Percentiles rank a stretch among this genome's conserved stretches.
Conservation (phyloP, 1,140 invertebrate genomes). For the Lepidotrigona ventralis region DNA sequence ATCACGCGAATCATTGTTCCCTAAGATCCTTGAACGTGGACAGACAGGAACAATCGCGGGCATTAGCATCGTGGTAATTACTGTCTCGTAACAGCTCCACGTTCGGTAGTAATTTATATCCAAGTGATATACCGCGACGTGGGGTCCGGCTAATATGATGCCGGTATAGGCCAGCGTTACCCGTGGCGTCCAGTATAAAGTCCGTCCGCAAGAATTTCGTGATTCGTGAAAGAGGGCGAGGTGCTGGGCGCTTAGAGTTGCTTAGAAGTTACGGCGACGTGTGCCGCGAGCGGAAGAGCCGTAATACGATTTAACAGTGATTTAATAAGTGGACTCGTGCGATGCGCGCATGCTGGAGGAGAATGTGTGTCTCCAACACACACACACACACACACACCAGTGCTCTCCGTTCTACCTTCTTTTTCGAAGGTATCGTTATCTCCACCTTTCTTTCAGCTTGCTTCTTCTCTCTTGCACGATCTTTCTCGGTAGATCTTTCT, state of each 20-base stretch:
- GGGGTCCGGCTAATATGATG: slow-evolving; percentile 45
- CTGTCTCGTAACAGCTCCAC: slow-evolving; percentile 33
- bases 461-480: slow-evolving; percentile 34
- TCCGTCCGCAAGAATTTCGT: slow-evolving; percentile 37
- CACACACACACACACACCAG: slow-evolving; percentile 43
- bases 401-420: slow-evolving; percentile 31
- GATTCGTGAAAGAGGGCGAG: background rate
- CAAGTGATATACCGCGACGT: slow-evolving; percentile 45
- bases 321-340: slow-evolving; percentile 59
- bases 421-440: slow-evolving; percentile 48
- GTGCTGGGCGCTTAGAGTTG: background rate
- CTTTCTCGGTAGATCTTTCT: slow-evolving; percentile 50
- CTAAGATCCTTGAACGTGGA: slow-evolving; percentile 29
- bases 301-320: slow-evolving; percentile 63
- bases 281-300: slow-evolving; percentile 35
- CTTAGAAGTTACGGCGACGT: slow-evolving; percentile 41
- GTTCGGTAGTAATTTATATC: slow-evolving; percentile 57
- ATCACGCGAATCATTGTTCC: slow-evolving; percentile 25
- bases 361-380: slow-evolving; percentile 49
- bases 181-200: background rate
- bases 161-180: background rate
- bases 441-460: slow-evolving; percentile 43
- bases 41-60: slow-evolving; percentile 27
- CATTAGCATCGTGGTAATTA: slow-evolving; percentile 50
- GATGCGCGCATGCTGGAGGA: slow-evolving; percentile 12